A percentile compares a stretch with the other conserved stretches of the same genome.
phyloP scores from a whole-genome alignment of 2,797 vertebrate genomes.

The Hydrolagus colliei region DNA sequence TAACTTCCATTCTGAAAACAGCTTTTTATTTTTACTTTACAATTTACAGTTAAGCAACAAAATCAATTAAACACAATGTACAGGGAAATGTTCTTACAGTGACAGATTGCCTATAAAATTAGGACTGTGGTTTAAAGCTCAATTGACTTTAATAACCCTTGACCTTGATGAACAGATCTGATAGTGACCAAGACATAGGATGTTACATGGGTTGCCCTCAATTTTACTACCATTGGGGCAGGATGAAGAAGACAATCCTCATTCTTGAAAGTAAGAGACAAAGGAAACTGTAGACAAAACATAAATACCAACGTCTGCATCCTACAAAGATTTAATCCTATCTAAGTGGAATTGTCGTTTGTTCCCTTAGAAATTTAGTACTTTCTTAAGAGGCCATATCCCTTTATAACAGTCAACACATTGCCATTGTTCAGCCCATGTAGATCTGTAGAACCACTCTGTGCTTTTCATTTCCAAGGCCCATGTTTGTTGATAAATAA shows the following conservation, averaged over 20 bases:
- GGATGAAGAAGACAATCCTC: not conserved
- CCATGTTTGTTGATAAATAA: not conserved
- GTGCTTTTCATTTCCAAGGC: not conserved
- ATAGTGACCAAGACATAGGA: not conserved
- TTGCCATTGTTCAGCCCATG: not conserved
- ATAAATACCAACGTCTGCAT: not conserved
- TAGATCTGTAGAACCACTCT: not conserved
- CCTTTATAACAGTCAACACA: not conserved
- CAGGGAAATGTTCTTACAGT: not conserved
- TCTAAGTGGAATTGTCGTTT: too few species aligned
- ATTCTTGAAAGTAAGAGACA: not conserved
- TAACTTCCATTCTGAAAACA: too few species aligned
- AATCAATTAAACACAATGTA: not conserved
- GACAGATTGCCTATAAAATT: not conserved
- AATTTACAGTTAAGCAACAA: not conserved
- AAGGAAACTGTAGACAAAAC: not conserved
- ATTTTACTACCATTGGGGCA: not conserved
- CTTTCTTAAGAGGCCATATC: not conserved
- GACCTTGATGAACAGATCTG: not conserved
- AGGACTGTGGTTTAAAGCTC: not conserved
- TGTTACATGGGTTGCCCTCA: not conserved
- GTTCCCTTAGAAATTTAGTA: not conserved
- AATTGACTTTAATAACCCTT: not conserved
- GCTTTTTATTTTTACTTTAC: not conserved
- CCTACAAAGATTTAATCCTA: not conserved